Conservation (phyloP, 2,113 vertebrate species). For the Daubentonia madagascariensis region DNA sequence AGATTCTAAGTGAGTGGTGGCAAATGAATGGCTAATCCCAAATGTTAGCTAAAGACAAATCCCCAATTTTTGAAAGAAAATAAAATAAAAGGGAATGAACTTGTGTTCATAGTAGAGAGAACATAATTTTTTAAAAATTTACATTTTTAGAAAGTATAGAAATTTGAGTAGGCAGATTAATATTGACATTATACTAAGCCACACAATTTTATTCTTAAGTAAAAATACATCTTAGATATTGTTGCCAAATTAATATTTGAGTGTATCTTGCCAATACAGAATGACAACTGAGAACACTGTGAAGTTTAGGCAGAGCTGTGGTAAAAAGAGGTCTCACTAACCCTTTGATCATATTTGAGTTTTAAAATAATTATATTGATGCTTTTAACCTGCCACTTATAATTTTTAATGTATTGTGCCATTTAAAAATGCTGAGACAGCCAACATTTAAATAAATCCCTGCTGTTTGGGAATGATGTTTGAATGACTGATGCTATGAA, state of each 20-base stretch:
- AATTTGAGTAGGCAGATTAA: no score
- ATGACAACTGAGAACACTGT: not conserved
- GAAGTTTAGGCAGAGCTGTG: not conserved
- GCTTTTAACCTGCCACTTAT: not conserved
- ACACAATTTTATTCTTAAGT: not conserved
- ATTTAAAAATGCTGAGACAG: constrained; percentile 35
- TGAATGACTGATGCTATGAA: constrained; percentile 12
- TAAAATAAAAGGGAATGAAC: not conserved
- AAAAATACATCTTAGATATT: not conserved
- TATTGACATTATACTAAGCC: not conserved
- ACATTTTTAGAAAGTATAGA: no score
- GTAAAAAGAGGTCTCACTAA: not conserved
- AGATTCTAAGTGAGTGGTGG: not conserved
- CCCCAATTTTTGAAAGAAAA: not conserved
- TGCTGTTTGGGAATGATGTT: not conserved
- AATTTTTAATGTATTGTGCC: not conserved
- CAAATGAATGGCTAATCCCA: not conserved
- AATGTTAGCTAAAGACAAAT: not conserved
- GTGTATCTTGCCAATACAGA: not conserved
- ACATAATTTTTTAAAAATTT: constrained; percentile 79
- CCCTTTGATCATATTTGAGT: no score
- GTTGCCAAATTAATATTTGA: not conserved
- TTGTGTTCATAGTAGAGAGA: not conserved
- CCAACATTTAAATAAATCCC: constrained; percentile 22
- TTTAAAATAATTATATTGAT: no score